Evolutionary conservation across 2,113 vertebrate genomes (phyloP), one percentile per base, ranked within the genome.

Genomic region (Scatophagus argus): DNA sequence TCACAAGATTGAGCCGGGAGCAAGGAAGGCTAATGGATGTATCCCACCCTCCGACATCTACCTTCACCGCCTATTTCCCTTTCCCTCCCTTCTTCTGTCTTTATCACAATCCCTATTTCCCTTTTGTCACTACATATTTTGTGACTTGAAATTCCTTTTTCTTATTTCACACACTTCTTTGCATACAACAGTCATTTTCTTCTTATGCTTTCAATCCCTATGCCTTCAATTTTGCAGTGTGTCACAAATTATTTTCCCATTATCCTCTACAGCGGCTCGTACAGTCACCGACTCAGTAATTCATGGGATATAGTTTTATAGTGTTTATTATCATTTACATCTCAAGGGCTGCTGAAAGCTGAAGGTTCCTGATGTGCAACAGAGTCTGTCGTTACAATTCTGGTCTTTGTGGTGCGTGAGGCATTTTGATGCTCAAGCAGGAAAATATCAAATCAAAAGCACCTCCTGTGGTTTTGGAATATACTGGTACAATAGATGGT

Each of bases 1-100:
- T 87, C 49, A 54, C 71, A 83, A 87, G 90, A 92, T 66, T 91
- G 91, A 92, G 92, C 90, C 69, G 34, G 66, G 88, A 91, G 91
- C 85, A 88, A 84, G 79, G 74, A 78, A 80, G 87, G 90, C 90
- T 93, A 94, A 94, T 93, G 84, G 91, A 91, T 89, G 86, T 75
- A 91, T 92, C 88, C 88, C 87, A 91, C 83, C 89, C 82, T 90
- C 84, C 74, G 59, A 87, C 84, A 86, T 86, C 88, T 70, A 85
- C 87, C 84, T 87, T 89, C 83, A 82, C 72, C 84, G 64, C 69
- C 85, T 80, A 77, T 84, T 74, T 89, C 68, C 63, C 81, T 63
- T 56, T 67, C 68, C 78, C 83, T 92, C 71, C 61, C 86, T 83
- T 87, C 60, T 74, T 89, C 77, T 79, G 79, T 89, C 91, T 90